phyloP scores from a whole-genome alignment of 53 echinoderm and acorn worm species.

The Antedon mediterranea region DNA sequence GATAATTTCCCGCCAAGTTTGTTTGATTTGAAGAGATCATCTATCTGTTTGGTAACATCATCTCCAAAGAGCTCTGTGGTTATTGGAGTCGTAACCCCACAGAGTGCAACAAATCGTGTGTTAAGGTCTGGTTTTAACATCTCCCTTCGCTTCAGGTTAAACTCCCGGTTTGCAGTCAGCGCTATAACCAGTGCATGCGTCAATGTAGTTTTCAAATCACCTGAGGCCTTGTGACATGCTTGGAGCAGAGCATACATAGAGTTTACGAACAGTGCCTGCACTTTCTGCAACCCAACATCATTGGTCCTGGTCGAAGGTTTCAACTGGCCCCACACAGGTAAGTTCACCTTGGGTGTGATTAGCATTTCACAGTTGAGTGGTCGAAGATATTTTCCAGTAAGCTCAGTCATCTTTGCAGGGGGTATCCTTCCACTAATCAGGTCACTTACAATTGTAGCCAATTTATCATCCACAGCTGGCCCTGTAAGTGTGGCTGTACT shows the following conservation, averaged over 20 bases:
- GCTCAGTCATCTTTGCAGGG: neutral
- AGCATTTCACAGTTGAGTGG: neutral
- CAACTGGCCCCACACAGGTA: neutral
- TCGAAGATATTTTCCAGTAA: neutral
- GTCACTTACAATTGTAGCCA: neutral
- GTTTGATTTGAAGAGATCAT: conserved; percentile 13
- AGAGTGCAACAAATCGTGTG: conserved; percentile 1
- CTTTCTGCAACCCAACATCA: neutral
- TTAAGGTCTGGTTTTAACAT: conserved; percentile 24
- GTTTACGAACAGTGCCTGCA: neutral
- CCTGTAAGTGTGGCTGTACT: neutral
- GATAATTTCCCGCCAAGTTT: neutral
- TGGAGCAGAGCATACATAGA: neutral
- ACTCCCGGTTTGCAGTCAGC: neutral
- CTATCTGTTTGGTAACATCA: conserved; percentile 10
- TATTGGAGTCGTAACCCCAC: conserved; percentile 9
- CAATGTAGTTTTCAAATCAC: neutral
- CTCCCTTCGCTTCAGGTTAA: conserved; percentile 13
- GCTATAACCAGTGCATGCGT: neutral
- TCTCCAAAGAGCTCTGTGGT: conserved; percentile 15
- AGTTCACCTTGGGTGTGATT: neutral
- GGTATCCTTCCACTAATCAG: neutral
- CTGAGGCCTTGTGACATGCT: neutral
- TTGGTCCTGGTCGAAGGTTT: neutral
- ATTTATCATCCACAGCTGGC: neutral